A percentile compares a stretch with the other conserved stretches of the same genome.
Evolutionary conservation across 2,113 vertebrate species (phyloP).

Genomic region (Gallinago undulata): DNA sequence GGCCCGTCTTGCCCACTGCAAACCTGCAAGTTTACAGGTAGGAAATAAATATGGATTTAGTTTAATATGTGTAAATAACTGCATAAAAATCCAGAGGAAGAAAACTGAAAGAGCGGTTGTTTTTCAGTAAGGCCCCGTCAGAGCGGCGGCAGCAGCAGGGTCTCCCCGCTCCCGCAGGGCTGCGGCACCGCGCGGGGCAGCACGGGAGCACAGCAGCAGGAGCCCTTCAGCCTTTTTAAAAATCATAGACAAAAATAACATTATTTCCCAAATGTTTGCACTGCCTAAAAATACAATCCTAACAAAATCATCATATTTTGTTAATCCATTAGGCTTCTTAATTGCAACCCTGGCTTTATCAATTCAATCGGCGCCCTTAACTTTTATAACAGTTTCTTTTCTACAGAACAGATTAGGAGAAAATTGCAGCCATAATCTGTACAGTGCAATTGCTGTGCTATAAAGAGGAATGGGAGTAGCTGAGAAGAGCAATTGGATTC

Average conservation of each 20-base stretch:
- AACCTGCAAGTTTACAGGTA: background rate
- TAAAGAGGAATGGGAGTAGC: constrained; percentile 80
- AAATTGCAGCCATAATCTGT: constrained; percentile 85
- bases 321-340: constrained; percentile 57
- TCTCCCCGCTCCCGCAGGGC: background rate
- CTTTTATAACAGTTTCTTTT: constrained; percentile 72
- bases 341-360: constrained; percentile 58
- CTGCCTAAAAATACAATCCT: background rate
- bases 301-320: constrained; percentile 16
- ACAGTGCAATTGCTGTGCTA: constrained; percentile 72
- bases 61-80: background rate
- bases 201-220: background rate
- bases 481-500: constrained; percentile 72
- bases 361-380: constrained; percentile 67
- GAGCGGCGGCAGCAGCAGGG: background rate
- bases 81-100: background rate
- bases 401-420: constrained; percentile 80
- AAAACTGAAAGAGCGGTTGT: rapidly evolving
- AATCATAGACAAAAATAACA: background rate
- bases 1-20: rapidly evolving
- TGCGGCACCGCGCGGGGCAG: no score
- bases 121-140: background rate
- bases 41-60: background rate
- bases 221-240: background rate
- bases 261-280: background rate